Evolutionary conservation across 1,140 invertebrate species (phyloP), one percentile per base, ranked within the genome.

Genomic region (Hyles euphorbiae): DNA sequence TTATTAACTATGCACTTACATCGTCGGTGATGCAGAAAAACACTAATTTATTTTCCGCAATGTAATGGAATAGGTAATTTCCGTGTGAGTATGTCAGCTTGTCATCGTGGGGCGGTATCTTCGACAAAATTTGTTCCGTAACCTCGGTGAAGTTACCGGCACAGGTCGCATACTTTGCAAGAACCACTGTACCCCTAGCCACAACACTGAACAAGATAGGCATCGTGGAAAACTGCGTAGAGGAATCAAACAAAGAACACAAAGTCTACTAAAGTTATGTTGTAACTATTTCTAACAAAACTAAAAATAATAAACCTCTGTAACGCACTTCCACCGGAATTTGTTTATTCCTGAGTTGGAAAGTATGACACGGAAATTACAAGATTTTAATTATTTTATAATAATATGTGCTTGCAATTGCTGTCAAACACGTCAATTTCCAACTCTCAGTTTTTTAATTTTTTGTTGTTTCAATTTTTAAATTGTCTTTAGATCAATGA

Each of bases 21-120:
- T 98, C 96, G 90, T 98, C 97, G 57, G 97, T 97, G 53, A 98
- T 98, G 74, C 97, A 98, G 89, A 98, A 93, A 83, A 97, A 98
- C 72, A 98, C 93, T 64, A 98, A 93, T 73, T 92, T 91, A 76
- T 97, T 94, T 87, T 98, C 95, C 63, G 93, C 93, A 58, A 97
- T 94, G 73, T 98, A 98, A 84, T 98, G 96, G 81, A 98, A 98
- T 50, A 98, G 86, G 86, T 97, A 98, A 73, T 94, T 96, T 70
- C 95, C 95, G 90, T 98, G 97, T 0, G 96, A 95, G 77, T 98
- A 97, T 5, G 97, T 98, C 51, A 98, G 90, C 86, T 97, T 97
- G 67, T 96, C 94, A 91, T 98, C 94, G 53, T 95, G 92, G 1
- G 94, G 92, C 34, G 94, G 91, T 75, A 98, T 98, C 87, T 95